Evolutionary conservation across 2,888 invertebrate genomes (phyloP).

Genomic region (Adelphocoris suturalis): DNA sequence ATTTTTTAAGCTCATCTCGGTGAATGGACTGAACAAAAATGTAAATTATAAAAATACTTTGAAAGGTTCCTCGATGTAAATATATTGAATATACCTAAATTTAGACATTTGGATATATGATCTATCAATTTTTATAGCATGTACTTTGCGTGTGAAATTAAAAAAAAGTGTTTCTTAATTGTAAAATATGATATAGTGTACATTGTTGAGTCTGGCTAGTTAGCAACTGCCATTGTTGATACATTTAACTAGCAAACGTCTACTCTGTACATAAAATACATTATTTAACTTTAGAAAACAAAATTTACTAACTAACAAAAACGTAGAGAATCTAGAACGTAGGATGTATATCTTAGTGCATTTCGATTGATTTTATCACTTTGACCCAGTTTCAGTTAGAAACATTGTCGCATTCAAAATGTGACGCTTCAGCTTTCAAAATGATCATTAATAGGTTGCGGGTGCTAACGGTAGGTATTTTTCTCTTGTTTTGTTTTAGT

Average conservation of each 20-base stretch:
- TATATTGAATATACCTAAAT: not conserved
- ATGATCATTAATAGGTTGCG: not conserved
- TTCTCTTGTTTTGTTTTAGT: too few species aligned
- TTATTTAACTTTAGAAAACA: not conserved
- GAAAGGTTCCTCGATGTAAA: constrained; percentile 33
- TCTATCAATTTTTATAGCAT: constrained; percentile 12
- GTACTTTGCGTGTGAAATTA: not conserved
- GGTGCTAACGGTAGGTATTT: not conserved
- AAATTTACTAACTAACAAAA: constrained; percentile 4
- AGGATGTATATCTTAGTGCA: not conserved
- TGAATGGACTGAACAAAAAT: constrained; percentile 25
- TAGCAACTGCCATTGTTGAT: not conserved
- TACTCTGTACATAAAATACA: not conserved
- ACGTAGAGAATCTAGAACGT: constrained; percentile 6
- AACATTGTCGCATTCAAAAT: not conserved
- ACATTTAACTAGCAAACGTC: not conserved
- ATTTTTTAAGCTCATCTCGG: not conserved
- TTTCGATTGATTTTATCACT: not conserved
- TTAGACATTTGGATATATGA: not conserved
- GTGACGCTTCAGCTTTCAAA: not conserved
- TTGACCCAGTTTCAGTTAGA: constrained; percentile 1
- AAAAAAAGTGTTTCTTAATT: not conserved
- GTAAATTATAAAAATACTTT: constrained; percentile 31
- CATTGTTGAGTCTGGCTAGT: constrained; percentile 10
- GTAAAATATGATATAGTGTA: not conserved